Conservation (phyloP, 2,888 invertebrate species). For the Amphimallon solstitiale region DNA sequence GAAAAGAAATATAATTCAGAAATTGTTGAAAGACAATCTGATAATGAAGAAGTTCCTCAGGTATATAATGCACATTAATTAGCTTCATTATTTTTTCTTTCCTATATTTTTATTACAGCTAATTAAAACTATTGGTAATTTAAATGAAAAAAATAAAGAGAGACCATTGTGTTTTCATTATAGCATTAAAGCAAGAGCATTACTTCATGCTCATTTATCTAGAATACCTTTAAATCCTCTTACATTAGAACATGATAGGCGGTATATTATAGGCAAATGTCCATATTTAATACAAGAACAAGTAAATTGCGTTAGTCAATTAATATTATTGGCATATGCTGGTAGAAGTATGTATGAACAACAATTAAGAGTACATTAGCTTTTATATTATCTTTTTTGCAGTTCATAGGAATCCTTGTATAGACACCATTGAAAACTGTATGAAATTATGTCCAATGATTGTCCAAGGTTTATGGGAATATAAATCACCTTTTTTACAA, state of each 20-base stretch:
- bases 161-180: conserved; percentile 91
- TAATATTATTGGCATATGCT: conserved; percentile 91
- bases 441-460: conserved; percentile 98
- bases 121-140: conserved; percentile 88
- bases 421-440: conserved; percentile 96
- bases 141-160: conserved; percentile 97
- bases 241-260: conserved; percentile 85
- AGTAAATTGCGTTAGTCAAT: conserved; percentile 94
- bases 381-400: conserved; percentile 51
- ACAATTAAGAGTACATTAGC: conserved; percentile 19
- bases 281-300: conserved; percentile 97
- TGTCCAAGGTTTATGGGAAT: conserved; percentile 96
- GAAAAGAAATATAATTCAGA: conserved; percentile 94
- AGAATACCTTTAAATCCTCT: conserved; percentile 80
- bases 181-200: conserved; percentile 91
- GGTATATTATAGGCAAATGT: conserved; percentile 87
- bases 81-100: background rate
- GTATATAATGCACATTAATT: conserved; percentile 63
- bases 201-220: conserved; percentile 96
- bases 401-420: conserved; percentile 84
- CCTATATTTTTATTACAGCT: conserved; percentile 71
- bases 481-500: conserved; percentile 92
- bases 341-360: conserved; percentile 76
- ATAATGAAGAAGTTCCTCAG: conserved; percentile 93
- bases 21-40: conserved; percentile 90